Evolutionary conservation across 2,888 invertebrate genomes (phyloP).

Genomic region (Drosophila affinis): DNA sequence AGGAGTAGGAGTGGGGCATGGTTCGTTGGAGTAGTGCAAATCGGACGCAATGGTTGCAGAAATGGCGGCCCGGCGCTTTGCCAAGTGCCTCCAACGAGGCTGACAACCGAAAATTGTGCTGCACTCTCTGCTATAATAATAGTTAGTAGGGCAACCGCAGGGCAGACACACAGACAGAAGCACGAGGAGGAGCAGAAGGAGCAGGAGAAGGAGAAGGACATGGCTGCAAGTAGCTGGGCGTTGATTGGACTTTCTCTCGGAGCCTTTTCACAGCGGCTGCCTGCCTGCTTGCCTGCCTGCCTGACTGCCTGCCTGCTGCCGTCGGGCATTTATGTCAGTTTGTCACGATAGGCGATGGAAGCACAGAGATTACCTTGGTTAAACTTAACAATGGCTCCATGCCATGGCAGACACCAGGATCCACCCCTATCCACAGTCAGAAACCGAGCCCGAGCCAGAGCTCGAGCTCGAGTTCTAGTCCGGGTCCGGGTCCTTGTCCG

Average conservation of each 20-base stretch:
- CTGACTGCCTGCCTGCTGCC: constrained; percentile 67
- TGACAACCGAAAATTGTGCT: constrained; percentile 54
- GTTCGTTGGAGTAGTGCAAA: constrained; percentile 18
- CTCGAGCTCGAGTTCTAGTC: background rate
- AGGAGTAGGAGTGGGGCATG: background rate
- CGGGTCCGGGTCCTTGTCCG: background rate
- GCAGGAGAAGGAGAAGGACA: constrained; percentile 23
- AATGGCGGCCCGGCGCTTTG: constrained; percentile 75
- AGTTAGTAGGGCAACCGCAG: constrained; percentile 78
- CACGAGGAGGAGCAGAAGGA: background rate
- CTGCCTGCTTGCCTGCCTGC: background rate
- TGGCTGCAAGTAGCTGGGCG: constrained; percentile 73
- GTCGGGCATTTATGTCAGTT: constrained; percentile 78
- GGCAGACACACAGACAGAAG: constrained; percentile 42
- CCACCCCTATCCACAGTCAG: constrained; percentile 37
- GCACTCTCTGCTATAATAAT: constrained; percentile 64
- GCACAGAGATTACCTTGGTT: constrained; percentile 77
- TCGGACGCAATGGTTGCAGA: constrained; percentile 66
- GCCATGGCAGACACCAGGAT: constrained; percentile 63
- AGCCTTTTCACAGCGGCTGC: constrained; percentile 22
- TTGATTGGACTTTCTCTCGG: constrained; percentile 68
- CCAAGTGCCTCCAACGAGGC: constrained; percentile 48
- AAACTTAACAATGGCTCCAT: constrained; percentile 76
- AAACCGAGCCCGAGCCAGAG: constrained; percentile 5
- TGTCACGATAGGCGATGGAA: constrained; percentile 78